phyloP scores from a whole-genome alignment of 1,140 invertebrate genomes.

The Sarcophaga bullata region DNA sequence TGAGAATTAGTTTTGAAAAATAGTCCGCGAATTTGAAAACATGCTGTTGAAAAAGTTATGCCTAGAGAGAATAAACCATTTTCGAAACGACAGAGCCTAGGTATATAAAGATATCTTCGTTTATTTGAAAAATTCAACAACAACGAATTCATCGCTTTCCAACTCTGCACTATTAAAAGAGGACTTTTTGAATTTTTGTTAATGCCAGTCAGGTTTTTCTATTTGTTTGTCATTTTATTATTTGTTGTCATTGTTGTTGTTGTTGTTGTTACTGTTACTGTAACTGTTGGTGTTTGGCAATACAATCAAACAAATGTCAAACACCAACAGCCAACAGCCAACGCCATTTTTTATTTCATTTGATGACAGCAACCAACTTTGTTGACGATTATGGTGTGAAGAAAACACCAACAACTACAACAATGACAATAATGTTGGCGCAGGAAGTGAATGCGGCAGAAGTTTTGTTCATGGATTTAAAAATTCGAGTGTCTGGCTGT shows the following conservation, averaged over 20 bases:
- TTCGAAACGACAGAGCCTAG: too few species aligned
- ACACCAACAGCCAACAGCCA: not conserved
- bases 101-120: too few species aligned
- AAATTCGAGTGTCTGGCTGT: not conserved
- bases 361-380: not conserved
- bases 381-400: not conserved
- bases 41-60: too few species aligned
- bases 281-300: constrained; percentile 27
- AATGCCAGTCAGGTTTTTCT: constrained; percentile 33
- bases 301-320: constrained; percentile 15
- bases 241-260: not conserved
- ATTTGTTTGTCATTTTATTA: constrained; percentile 28
- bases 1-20: too few species aligned
- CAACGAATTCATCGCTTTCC: not conserved
- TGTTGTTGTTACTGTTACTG: not conserved
- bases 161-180: not conserved
- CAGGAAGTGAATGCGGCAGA: not conserved
- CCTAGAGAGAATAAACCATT: too few species aligned
- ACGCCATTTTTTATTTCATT: not conserved
- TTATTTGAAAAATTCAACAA: too few species aligned
- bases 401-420: not conserved
- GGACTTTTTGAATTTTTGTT: not conserved
- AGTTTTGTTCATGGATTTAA: too few species aligned
- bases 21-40: too few species aligned
- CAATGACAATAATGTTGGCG: not conserved